Evolutionary conservation across 53 echinoderm and acorn worm genomes (phyloP), one percentile per base, ranked within the genome.

Genomic region (Stichopus horrens): DNA sequence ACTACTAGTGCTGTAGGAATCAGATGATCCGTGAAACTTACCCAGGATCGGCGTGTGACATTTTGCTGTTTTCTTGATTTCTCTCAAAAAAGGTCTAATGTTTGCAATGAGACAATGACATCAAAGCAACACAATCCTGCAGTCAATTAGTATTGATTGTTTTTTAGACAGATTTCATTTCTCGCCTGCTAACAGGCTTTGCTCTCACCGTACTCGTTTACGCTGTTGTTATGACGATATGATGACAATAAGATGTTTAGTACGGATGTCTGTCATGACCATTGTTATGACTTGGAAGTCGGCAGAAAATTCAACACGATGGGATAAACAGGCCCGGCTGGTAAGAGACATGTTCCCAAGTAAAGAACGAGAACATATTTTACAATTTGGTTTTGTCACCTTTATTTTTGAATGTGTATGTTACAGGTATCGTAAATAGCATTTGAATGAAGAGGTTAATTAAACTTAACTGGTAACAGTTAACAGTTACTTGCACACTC

Each of bases 41-140:
- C 95, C 95, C 95, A 63, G 93, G 73, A 76, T 95, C 95, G 54
- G 89, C 90, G 88, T 95, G 95, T 55, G 95, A 95, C 95, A 95
- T 95, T 54, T 91, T 93, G 58, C 22, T 58, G 18, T 23, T 75
- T 89, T 55, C 37, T 57, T 87, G 54, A 55, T 20, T 75, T 57
- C 7, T 78, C 5, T 76, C 53, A 20, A 14, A 63, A 13, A 63
- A 10, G 16, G 7, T 63, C 10, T 16, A 63, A 63, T 37, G 37
- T 37, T 37, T 37, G 37, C 37, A 37, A 16, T 63, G 2, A 63
- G 16, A 16, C 16, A 16, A 63, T 14, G 52, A 14, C 52, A 37
- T 60, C 59, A 10, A 56, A 58, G 60, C 6, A 66, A 66, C 53
- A 76, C 11, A 76, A 76, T 76, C 10, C 53, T 13, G 76, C 7